These are phyloP conservation scores for Theretra japonica DNA, from an alignment of 2,888 invertebrate species.

Conservation along the genomic window DNA sequence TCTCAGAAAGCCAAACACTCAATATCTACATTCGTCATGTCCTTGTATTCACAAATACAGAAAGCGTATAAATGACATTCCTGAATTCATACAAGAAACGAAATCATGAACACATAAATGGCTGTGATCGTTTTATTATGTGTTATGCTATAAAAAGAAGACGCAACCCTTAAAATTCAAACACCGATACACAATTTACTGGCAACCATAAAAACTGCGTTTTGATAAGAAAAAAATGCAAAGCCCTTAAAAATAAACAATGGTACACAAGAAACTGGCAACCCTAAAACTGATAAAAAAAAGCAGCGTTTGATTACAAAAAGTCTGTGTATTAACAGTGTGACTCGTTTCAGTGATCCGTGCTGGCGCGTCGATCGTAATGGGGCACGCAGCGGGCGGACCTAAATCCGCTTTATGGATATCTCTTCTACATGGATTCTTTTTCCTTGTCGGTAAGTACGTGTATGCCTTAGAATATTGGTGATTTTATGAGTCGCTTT, in stretches of 20 bases:
- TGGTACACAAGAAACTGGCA: neutral
- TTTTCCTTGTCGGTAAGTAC: constrained; percentile 73
- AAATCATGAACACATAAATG: too few species aligned
- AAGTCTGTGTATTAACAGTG: constrained; percentile 36
- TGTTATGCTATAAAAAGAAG: too few species aligned
- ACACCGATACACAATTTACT: too few species aligned
- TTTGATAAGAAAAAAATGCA: too few species aligned
- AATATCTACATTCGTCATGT: too few species aligned
- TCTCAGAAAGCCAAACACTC: too few species aligned
- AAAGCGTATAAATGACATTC: too few species aligned
- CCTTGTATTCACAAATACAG: too few species aligned
- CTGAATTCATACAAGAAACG: too few species aligned
- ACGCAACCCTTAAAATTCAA: too few species aligned
- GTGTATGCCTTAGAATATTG: constrained; percentile 19
- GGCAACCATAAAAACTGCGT: too few species aligned
- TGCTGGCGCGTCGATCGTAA: constrained; percentile 55
- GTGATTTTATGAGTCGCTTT: constrained; percentile 8
- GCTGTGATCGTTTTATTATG: too few species aligned
- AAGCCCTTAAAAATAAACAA: neutral
- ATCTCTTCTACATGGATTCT: constrained; percentile 77
- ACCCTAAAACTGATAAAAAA: constrained; percentile 4
- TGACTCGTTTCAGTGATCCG: constrained; percentile 61
- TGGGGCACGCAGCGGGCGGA: constrained; percentile 63
- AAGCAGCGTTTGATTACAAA: constrained; percentile 27
- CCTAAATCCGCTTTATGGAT: constrained; percentile 69